Base-by-base conservation (phyloP, 2,797 vertebrate species). In the Platyrinchus mystaceus region DNA sequence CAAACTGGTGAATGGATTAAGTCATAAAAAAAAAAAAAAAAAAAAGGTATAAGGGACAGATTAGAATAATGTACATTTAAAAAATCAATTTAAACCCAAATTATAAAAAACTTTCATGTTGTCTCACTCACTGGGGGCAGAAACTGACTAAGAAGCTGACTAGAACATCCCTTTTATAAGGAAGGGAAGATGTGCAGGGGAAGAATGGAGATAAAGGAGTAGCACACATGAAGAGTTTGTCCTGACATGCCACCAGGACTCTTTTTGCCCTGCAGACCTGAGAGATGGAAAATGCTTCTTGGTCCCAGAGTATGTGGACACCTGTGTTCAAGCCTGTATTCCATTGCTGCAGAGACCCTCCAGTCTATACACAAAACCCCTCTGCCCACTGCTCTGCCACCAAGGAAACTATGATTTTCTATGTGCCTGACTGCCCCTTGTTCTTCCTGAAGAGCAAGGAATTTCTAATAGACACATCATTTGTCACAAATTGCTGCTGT, bases 151-250 rank as follows among this genome's bases (percentile, higher is more conserved):
- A 41, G 12, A 20, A 26, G 4, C 19, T 58, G 44, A 47, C 9
- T 36, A 47, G 75, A 81, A 69, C 10, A 1, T 41, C 23, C 2
- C 3, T 59, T 32, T 55, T 39, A 26, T 32, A 68, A 70, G 12
- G 24, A 71, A 12, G 12, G 4, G 6, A 15, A 63, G 12, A 24
- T 1, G 0, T 32, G 22, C 8, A 9, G 19, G 49, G 10, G 22
- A 75, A 66, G 4, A 9, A 32, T 55, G 36, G 28, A 78, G 23
- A 63, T 36, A 20, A 36, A 84, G 23, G 13, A 89, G 50, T 4
- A 69, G 6, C 16, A 21, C 11, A 20, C 8, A n/a, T 16, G 2
- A 74, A 63, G 23, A 37, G 1, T 30, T 79, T 86, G 7, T 49
- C 32, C 36, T 41, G 26, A 63, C 4, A 3, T 20, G 8, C 8